Evolutionary conservation across 2,113 vertebrate species (phyloP).

Genomic region (Gobio gobio): DNA sequence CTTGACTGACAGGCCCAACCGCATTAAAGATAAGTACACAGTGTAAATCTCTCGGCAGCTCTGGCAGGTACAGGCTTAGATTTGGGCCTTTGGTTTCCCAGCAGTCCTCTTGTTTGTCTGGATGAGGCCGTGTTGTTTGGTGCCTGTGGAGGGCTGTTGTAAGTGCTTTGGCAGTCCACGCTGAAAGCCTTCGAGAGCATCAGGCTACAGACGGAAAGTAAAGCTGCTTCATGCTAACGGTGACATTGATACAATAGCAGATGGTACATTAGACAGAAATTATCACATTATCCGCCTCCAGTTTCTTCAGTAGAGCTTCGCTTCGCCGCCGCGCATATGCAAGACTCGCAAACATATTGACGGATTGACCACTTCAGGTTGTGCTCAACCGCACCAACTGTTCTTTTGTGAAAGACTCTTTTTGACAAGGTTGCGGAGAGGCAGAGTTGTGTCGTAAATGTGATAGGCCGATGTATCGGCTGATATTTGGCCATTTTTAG

Average conservation of each 20-base stretch:
- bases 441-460: background rate
- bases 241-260: constrained; percentile 59
- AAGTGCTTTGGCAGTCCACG: constrained; percentile 24
- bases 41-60: constrained; percentile 39
- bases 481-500: background rate
- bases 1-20: constrained; percentile 66
- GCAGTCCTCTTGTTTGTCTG: constrained; percentile 1
- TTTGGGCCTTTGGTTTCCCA: constrained; percentile 13
- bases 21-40: constrained; percentile 73
- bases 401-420: background rate
- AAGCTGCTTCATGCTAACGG: constrained; percentile 51
- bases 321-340: constrained; percentile 21
- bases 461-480: too few relatives aligned
- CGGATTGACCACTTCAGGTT: constrained; percentile 45
- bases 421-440: background rate
- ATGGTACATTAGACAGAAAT: constrained; percentile 61
- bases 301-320: constrained; percentile 30
- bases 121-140: background rate
- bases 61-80: background rate
- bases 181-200: constrained; percentile 9
- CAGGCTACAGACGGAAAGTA: constrained; percentile 42
- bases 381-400: constrained; percentile 4
- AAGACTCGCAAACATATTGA: constrained; percentile 51
- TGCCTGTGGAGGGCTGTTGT: background rate
- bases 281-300: constrained; percentile 58